Conservation (phyloP, 2,888 invertebrate genomes). For the Sthenelais limicola region DNA sequence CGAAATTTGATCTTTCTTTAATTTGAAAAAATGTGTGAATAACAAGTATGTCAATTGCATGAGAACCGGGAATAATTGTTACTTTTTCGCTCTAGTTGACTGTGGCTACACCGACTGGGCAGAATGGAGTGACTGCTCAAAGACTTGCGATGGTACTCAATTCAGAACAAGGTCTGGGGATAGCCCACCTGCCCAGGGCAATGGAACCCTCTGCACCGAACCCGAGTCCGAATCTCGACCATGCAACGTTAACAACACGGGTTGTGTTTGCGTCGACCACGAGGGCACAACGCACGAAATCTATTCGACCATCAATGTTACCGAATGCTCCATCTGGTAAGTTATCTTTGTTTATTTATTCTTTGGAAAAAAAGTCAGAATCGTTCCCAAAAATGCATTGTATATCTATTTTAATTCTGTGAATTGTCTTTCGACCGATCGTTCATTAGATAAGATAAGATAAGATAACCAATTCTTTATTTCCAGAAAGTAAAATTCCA, state of each 20-base stretch:
- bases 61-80: too few relatives aligned
- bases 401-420: too few relatives aligned
- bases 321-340: constrained; percentile 11
- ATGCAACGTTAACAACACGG: constrained; percentile 11
- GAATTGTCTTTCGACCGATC: too few relatives aligned
- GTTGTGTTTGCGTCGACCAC: background rate
- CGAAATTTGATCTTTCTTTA: background rate
- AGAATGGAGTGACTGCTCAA: constrained; percentile 40
- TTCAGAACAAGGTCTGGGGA: constrained; percentile 23
- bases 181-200: constrained; percentile 15
- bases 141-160: constrained; percentile 36
- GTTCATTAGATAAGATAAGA: too few relatives aligned
- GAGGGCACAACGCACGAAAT: background rate
- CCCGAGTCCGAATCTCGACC: constrained; percentile 21
- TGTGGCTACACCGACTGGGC: constrained; percentile 42
- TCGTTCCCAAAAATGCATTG: too few relatives aligned
- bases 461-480: too few relatives aligned
- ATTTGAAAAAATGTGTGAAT: background rate
- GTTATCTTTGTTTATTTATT: background rate
- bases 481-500: too few relatives aligned
- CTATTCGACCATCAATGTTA: constrained; percentile 22
- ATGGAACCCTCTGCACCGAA: constrained; percentile 12
- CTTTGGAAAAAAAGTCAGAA: too few relatives aligned
- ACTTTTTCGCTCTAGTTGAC: too few relatives aligned
- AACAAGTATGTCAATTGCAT: too few relatives aligned